Evolutionary conservation across 2,888 invertebrate species (phyloP), one percentile per base, ranked within the genome.

Genomic region (Pachycephus smyrnensis): DNA sequence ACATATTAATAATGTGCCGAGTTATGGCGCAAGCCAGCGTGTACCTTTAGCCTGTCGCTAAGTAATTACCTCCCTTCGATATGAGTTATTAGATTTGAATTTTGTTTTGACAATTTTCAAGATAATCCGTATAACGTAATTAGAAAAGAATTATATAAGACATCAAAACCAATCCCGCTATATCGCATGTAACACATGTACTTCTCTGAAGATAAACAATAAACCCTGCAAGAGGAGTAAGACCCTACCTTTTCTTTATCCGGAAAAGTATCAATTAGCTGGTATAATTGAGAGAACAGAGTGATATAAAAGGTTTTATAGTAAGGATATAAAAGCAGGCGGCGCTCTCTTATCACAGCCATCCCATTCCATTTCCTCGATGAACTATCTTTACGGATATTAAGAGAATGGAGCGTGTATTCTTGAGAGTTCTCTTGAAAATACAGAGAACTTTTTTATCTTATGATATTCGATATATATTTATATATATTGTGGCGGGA

Each of bases 111-210:
- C 9, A 3, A 71, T 31, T 12, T 33, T 32, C 32, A 71, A 31
- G 12, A 33, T 32, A 30, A 31, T 69, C 12, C 69, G 30, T 12
- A 69, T 31, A 30, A 30, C 31, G 4, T 69, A 30, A 69, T 32
- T 31, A 23, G 32, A 69, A 31, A 3, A 71, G 23, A 31, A 31
- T 23, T 55, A 55, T 55, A 23, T 55, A 55, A 55, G 23, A 23
- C 23, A 23, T 23, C 55, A 55, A 55, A 55, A 55, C 55, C 23
- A 55, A 37, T 23, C 23, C 55, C 9, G 32, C 71, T 71, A 71
- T 71, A 32, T 71, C 31, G 71, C 71, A 71, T 71, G 31, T 71
- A n/a, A n/a, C n/a, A 71, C 71, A 71, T 71, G 71, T 71, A 71
- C 15, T 31, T 71, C 31, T 33, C 71, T 71, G 15, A 71, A 31